A percentile compares a stretch with the other conserved stretches of the same genome.
Conservation (phyloP, 2,113 vertebrate species). For the Toxotes chatareus region DNA sequence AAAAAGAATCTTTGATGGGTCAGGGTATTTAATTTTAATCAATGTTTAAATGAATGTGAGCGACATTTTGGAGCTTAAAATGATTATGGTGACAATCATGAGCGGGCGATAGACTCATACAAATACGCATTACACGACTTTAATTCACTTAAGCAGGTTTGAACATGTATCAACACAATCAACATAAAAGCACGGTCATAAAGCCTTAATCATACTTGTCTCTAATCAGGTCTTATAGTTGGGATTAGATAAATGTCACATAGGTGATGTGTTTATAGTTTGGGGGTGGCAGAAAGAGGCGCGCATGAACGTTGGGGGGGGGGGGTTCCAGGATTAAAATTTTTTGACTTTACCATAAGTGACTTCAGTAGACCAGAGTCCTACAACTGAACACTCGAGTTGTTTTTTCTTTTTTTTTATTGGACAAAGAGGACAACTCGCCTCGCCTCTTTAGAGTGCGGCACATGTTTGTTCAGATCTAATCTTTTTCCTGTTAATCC, state of each 20-base stretch:
- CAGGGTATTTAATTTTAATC: constrained; percentile 64
- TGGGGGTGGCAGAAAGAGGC: constrained; percentile 21
- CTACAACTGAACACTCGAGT: constrained; percentile 24
- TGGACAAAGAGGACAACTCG: constrained; percentile 44
- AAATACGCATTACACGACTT: constrained; percentile 70
- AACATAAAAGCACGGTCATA: constrained; percentile 76
- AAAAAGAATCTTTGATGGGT: constrained; percentile 68
- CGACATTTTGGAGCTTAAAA: constrained; percentile 51
- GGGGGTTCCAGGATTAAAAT: neutral
- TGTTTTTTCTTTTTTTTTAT: constrained; percentile 17
- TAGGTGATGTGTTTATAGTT: constrained; percentile 59
- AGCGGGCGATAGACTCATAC: constrained; percentile 21
- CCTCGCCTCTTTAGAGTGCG: constrained; percentile 41
- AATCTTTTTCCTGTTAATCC: constrained; percentile 74
- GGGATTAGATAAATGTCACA: constrained; percentile 58
- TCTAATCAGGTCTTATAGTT: constrained; percentile 72
- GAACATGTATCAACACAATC: constrained; percentile 78
- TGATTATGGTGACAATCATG: constrained; percentile 57
- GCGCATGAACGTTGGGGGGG: neutral
- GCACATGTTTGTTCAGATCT: constrained; percentile 73
- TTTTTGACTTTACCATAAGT: constrained; percentile 9
- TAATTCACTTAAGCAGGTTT: constrained; percentile 64
- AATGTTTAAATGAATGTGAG: constrained; percentile 50
- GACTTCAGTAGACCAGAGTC: constrained; percentile 18
- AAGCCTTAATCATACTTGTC: constrained; percentile 68